These are phyloP conservation scores for Drosophila albomicans DNA, from an alignment of 1,140 invertebrate genomes.

Conservation along the genomic window DNA sequence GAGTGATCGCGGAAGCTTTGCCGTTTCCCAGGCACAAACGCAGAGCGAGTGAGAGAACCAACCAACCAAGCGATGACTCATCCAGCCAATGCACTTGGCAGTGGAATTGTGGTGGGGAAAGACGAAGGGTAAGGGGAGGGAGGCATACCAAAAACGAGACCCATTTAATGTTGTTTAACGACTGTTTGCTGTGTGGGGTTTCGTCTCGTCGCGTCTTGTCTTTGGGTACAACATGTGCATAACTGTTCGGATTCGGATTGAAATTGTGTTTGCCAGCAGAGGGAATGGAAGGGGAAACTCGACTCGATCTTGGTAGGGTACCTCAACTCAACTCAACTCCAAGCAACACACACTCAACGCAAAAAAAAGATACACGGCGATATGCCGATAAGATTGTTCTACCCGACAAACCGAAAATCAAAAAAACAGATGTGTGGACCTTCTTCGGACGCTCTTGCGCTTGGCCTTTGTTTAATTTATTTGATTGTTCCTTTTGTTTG, in stretches of 20 bases:
- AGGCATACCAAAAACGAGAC: slow-evolving; percentile 64
- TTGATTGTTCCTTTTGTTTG: slow-evolving; percentile 74
- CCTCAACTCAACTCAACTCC: slow-evolving; percentile 16
- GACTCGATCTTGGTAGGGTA: slow-evolving; percentile 11
- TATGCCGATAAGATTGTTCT: slow-evolving; percentile 75
- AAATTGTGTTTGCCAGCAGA: neutral
- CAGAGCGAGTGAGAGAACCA: neutral
- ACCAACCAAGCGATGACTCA: slow-evolving; percentile 44
- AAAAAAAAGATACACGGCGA: slow-evolving; percentile 70
- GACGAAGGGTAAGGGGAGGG: neutral
- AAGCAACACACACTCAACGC: slow-evolving; percentile 60
- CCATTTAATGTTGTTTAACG: slow-evolving; percentile 83
- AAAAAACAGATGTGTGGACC: slow-evolving; percentile 55
- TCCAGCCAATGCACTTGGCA: slow-evolving; percentile 31
- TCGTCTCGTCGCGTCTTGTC: slow-evolving; percentile 53
- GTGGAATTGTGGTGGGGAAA: neutral
- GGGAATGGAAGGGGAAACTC: neutral
- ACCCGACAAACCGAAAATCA: slow-evolving; percentile 30
- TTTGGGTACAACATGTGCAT: slow-evolving; percentile 67
- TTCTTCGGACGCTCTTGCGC: slow-evolving; percentile 36
- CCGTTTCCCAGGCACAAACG: slow-evolving; percentile 33
- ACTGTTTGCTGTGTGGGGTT: slow-evolving; percentile 60
- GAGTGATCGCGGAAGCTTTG: slow-evolving; percentile 65
- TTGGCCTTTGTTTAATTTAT: slow-evolving; percentile 78
- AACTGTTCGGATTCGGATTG: slow-evolving; percentile 50